phyloP scores from a whole-genome alignment of 2,888 invertebrate genomes.

The Megalurothrips usitatus region DNA sequence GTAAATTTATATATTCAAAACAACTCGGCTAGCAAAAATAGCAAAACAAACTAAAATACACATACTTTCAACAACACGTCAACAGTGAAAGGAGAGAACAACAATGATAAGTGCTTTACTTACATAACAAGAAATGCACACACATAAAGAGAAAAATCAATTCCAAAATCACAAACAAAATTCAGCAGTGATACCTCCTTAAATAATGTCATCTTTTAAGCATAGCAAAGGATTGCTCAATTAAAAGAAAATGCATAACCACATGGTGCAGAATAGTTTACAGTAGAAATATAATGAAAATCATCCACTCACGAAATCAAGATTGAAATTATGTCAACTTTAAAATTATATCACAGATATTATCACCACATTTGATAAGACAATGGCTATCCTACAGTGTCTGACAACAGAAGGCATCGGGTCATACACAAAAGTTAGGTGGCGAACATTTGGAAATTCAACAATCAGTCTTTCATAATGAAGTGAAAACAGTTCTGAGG shows the following conservation, averaged over 20 bases:
- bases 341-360: constrained; percentile 20
- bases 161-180: background rate
- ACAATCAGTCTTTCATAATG: no score
- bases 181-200: background rate
- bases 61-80: no score
- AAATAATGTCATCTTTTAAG: background rate
- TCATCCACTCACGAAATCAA: background rate
- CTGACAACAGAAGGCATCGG: no score
- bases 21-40: background rate
- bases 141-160: background rate
- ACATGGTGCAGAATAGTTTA: no score
- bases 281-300: background rate
- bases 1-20: background rate
- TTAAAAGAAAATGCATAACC: background rate
- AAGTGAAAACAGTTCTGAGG: no score
- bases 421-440: no score
- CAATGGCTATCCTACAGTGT: background rate
- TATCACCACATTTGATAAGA: constrained; percentile 1
- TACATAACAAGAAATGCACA: background rate
- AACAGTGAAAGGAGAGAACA: no score
- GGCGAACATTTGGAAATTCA: no score
- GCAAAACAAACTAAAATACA: background rate
- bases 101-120: no score
- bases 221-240: background rate
- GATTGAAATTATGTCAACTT: constrained; percentile 1